Evolutionary conservation across 2,113 vertebrate species (phyloP).

Genomic region (Erpornis zantholeuca): DNA sequence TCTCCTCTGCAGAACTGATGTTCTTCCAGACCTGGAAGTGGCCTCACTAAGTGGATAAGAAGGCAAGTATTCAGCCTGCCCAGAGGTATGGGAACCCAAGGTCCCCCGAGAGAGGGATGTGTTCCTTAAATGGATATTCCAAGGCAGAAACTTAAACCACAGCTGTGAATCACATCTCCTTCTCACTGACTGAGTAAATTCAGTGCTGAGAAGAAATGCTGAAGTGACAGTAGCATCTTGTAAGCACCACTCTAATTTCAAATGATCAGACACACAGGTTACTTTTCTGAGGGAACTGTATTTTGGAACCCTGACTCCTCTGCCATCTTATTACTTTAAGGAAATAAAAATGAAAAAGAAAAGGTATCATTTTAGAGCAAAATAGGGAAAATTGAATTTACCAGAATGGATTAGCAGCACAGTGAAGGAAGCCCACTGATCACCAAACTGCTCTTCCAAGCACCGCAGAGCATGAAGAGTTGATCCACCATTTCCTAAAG

Average conservation of each 20-base stretch:
- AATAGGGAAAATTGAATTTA: conserved; percentile 52
- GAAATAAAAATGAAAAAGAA: not conserved
- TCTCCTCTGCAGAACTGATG: not conserved
- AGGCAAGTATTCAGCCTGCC: not conserved
- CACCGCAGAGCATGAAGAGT: conserved; percentile 81
- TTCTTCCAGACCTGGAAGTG: not conserved
- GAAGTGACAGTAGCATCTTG: not conserved
- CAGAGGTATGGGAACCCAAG: not conserved
- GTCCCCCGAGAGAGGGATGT: accelerated
- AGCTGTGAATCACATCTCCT: not conserved
- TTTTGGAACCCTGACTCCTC: not conserved
- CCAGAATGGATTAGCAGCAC: conserved; percentile 93
- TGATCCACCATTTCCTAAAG: conserved; percentile 92
- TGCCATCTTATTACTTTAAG: not conserved
- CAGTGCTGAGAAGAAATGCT: not conserved
- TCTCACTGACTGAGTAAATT: not conserved
- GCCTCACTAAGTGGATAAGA: too few relatives aligned
- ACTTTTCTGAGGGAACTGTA: not conserved
- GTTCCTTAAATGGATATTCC: not conserved
- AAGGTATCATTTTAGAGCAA: not conserved
- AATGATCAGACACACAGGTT: not conserved
- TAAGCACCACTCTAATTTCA: not conserved
- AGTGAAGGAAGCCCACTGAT: conserved; percentile 74
- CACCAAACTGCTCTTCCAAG: conserved; percentile 80
- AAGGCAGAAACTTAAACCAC: not conserved